phyloP scores from a whole-genome alignment of 2,888 invertebrate species.

The Rapana venosa region DNA sequence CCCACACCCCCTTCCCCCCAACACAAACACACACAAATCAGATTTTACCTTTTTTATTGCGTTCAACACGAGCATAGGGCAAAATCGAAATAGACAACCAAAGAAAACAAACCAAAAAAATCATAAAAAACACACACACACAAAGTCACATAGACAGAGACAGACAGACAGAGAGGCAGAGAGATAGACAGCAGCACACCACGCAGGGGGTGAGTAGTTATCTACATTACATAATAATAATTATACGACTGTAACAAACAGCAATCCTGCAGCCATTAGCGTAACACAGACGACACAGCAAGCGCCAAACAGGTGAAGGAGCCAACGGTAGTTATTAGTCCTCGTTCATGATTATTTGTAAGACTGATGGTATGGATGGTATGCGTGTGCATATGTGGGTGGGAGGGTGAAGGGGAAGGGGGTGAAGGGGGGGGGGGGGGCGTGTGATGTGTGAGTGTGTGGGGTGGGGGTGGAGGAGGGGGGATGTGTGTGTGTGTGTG shows the following conservation, averaged over 20 bases:
- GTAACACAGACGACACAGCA: no score
- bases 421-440: neutral
- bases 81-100: neutral
- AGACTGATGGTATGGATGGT: no score
- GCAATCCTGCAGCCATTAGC: no score
- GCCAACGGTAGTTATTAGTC: no score
- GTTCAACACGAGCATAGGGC: slow-evolving; percentile 28
- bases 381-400: neutral
- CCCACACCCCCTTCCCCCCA: neutral
- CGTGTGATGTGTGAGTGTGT: neutral
- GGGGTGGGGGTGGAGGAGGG: neutral
- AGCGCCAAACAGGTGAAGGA: no score
- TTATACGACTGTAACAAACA: no score
- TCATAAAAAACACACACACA: neutral
- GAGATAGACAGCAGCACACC: neutral
- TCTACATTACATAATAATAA: no score
- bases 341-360: no score
- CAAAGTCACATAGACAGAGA: neutral
- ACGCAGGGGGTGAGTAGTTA: no score
- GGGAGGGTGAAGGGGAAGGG: neutral
- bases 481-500: neutral
- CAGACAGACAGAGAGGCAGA: neutral
- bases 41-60: slow-evolving; percentile 22
- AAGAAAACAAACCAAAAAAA: neutral
- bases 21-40: neutral